Evolutionary conservation across 1,140 invertebrate genomes (phyloP).

Genomic region (Adelges cooleyi): DNA sequence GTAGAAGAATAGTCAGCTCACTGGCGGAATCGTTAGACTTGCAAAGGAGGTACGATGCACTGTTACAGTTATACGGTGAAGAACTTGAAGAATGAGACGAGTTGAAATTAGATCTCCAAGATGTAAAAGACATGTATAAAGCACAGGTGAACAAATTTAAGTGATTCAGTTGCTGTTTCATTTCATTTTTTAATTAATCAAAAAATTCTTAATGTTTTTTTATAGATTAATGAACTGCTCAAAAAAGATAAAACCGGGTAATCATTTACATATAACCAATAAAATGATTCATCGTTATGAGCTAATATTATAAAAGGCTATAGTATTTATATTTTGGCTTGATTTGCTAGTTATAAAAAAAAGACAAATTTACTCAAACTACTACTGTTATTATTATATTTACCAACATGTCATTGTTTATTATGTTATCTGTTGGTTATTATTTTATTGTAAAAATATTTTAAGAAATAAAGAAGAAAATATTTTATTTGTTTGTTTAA

Average conservation of each 20-base stretch:
- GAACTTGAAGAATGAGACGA: constrained; percentile 86
- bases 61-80: constrained; percentile 83
- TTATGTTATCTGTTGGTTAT: not conserved
- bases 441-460: not conserved
- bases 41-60: constrained; percentile 69
- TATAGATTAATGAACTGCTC: constrained; percentile 61
- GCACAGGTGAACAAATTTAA: constrained; percentile 46
- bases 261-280: not conserved
- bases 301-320: too few relatives aligned
- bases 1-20: constrained; percentile 51
- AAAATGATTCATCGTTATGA: too few relatives aligned
- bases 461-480: too few relatives aligned
- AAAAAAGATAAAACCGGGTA: constrained; percentile 35
- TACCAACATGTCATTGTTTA: not conserved
- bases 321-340: constrained; percentile 5
- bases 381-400: not conserved
- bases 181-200: not conserved
- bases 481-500: constrained; percentile 2
- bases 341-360: not conserved
- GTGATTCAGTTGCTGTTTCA: not conserved
- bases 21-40: constrained; percentile 46
- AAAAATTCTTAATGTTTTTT: constrained; percentile 1
- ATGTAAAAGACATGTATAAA: constrained; percentile 94
- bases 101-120: constrained; percentile 74
- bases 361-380: not conserved